Evolutionary conservation across 2,888 invertebrate species (phyloP).

Genomic region (Alcis repandata): DNA sequence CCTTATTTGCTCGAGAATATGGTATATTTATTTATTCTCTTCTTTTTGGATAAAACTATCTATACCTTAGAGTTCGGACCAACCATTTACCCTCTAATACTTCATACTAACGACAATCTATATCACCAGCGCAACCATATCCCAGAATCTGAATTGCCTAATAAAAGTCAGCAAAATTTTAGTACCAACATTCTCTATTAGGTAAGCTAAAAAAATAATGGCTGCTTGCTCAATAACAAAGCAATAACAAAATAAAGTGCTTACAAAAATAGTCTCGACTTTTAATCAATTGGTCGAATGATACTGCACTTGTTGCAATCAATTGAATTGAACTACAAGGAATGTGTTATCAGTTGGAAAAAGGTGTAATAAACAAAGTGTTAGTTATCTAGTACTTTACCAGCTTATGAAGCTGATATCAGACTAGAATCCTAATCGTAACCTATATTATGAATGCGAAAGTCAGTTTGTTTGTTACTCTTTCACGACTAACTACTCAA

Average conservation of each 20-base stretch:
- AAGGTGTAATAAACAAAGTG: background rate
- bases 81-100: too few relatives aligned
- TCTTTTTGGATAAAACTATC: too few relatives aligned
- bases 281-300: constrained; percentile 18
- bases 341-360: constrained; percentile 4
- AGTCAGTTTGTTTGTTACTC: too few relatives aligned
- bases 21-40: too few relatives aligned
- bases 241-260: constrained; percentile 17
- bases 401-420: background rate
- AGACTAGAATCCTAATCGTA: background rate
- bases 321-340: constrained; percentile 5
- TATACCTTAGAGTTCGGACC: too few relatives aligned
- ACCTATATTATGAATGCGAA: background rate
- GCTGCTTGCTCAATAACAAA: constrained; percentile 22
- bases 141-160: background rate
- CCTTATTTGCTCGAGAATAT: too few relatives aligned
- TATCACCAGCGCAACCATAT: background rate
- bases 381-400: background rate
- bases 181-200: constrained; percentile 1
- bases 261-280: constrained; percentile 19
- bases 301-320: constrained; percentile 11
- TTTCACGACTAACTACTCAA: too few relatives aligned
- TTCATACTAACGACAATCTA: too few relatives aligned
- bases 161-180: constrained; percentile 5
- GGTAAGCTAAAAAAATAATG: constrained; percentile 13